phyloP scores from a whole-genome alignment of 2,797 vertebrate genomes.

The Alcedo quadribrachys region DNA sequence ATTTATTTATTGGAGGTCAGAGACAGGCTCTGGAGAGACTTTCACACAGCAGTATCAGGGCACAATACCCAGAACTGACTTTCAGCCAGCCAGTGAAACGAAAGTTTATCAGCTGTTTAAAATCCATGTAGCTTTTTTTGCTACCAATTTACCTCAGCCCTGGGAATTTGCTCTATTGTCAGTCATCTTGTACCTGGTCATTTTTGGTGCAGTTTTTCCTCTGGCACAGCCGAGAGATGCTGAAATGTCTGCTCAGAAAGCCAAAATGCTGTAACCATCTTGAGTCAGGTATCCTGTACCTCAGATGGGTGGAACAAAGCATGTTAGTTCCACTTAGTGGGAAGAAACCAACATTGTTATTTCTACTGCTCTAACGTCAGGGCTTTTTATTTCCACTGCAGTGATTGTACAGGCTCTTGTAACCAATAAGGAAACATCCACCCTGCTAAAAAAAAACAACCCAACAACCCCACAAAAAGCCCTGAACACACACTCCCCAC shows the following conservation, averaged over 20 bases:
- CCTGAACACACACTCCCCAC: background rate
- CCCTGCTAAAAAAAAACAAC: background rate
- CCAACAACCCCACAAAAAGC: background rate
- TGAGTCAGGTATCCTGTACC: slow-evolving; percentile 50
- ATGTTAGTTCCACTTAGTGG: slow-evolving; percentile 65
- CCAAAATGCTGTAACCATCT: slow-evolving; percentile 12
- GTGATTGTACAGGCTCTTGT: slow-evolving; percentile 41
- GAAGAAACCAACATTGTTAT: slow-evolving; percentile 64
- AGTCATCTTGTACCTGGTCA: background rate
- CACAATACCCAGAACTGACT: background rate
- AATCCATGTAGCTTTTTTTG: background rate
- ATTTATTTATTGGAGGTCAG: background rate
- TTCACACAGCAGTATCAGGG: fast-evolving
- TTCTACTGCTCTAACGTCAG: slow-evolving; percentile 62
- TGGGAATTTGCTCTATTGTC: background rate
- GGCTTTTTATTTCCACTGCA: slow-evolving; percentile 66
- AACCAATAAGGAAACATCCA: slow-evolving; percentile 52
- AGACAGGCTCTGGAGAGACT: background rate
- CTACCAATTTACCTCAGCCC: background rate
- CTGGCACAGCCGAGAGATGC: background rate
- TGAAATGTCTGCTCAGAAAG: slow-evolving; percentile 7
- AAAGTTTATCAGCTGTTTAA: background rate
- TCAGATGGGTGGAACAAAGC: slow-evolving; percentile 52
- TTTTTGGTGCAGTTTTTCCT: background rate
- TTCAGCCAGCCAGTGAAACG: background rate